These are phyloP conservation scores for Drosophila bocqueti DNA, from an alignment of 1,140 invertebrate species.

Conservation along the genomic window DNA sequence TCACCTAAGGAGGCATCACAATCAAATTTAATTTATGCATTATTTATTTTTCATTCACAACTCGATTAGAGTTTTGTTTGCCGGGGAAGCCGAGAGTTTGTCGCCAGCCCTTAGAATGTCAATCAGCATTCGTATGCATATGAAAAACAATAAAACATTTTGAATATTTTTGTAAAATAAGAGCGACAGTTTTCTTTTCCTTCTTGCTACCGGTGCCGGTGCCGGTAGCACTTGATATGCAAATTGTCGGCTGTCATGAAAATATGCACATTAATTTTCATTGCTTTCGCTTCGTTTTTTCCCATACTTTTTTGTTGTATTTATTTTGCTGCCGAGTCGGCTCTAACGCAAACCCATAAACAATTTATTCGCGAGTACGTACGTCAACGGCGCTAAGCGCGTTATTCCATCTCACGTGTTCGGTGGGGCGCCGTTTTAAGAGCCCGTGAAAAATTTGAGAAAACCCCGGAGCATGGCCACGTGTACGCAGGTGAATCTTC, in stretches of 20 bases:
- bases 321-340: constrained; percentile 20
- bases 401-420: constrained; percentile 47
- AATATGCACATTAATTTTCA: constrained; percentile 79
- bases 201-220: neutral
- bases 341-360: constrained; percentile 30
- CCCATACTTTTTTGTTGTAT: constrained; percentile 2
- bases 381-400: constrained; percentile 46
- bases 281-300: constrained; percentile 26
- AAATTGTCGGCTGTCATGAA: constrained; percentile 76
- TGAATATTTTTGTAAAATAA: constrained; percentile 36
- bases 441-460: constrained; percentile 9
- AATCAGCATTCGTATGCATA: constrained; percentile 53
- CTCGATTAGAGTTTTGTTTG: constrained; percentile 32
- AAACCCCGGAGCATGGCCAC: constrained; percentile 6
- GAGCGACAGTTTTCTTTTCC: constrained; percentile 35
- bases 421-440: neutral
- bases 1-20: constrained; percentile 25
- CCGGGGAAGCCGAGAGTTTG: constrained; percentile 10
- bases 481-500: constrained; percentile 22
- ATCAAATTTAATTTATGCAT: constrained; percentile 52
- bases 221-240: constrained; percentile 68
- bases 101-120: constrained; percentile 19
- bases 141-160: constrained; percentile 55
- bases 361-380: constrained; percentile 37
- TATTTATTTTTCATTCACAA: constrained; percentile 67